Base-by-base conservation (phyloP, 2,888 invertebrate genomes). In the Nemotelus nigrinus region DNA sequence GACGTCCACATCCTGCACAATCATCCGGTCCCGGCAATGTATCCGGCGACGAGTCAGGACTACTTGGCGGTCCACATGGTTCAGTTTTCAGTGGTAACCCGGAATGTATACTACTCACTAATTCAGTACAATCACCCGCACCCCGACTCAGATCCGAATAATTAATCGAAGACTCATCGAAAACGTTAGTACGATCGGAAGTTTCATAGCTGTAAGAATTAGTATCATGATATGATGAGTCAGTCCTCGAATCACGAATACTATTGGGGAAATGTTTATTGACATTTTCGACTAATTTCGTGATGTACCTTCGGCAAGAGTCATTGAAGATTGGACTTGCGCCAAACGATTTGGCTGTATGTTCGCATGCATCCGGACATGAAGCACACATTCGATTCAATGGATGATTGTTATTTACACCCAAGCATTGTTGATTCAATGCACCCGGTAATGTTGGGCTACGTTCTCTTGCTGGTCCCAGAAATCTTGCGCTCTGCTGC, bases 1-100 rank as follows among this genome's bases (percentile, higher is more conserved):
- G 90, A 78, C 91, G 89, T 10, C 96, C 95, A 86, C 97, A 97
- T 71, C 96, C 97, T 76, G 96, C 96, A 88, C 97, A 97, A 82
- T 86, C 87, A 76, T 87, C 87, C 63, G 85, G 83, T 79, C 83
- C 85, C 77, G 84, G 72, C 82, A 84, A 84, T 77, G 84, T 83
- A 82, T 86, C 87, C 81, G 84, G 85, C 79, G 86, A 84, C 74
- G 87, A 87, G 77, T 87, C 87, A 74, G 87, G 87, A 82, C 87
- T 87, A 81, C 86, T 87, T 78, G 87, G 86, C 68, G 87, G 85
- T 78, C 85, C 86, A 78, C 83, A 85, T 44, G 87, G 87, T 82
- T 87, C 87, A 64, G 86, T 86, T 83, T 87, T 87, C 57, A 87
- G 84, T 79, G 86, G 86, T 76, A 87, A 84, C 72, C 85, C 85